Evolutionary conservation across 2,113 vertebrate genomes (phyloP).

Genomic region (Chaenocephalus aceratus): DNA sequence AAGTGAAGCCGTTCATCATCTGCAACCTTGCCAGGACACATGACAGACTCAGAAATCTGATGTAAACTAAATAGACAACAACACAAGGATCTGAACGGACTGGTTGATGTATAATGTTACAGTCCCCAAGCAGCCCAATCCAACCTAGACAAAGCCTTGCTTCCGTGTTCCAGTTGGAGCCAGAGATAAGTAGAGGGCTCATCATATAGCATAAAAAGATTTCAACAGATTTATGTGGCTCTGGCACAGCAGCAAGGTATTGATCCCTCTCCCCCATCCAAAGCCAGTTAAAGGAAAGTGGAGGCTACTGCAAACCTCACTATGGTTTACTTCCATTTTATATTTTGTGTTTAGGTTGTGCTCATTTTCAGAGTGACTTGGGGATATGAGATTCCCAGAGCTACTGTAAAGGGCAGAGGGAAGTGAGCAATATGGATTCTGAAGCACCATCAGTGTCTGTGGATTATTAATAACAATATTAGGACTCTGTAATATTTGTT

Average conservation of each 20-base stretch:
- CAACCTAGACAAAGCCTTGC: slow-evolving; percentile 17
- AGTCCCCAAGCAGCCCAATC: slow-evolving; percentile 26
- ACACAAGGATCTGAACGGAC: neutral
- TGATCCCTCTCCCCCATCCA: slow-evolving; percentile 38
- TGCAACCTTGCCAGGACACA: slow-evolving; percentile 52
- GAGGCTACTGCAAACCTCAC: slow-evolving; percentile 28
- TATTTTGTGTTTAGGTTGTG: neutral
- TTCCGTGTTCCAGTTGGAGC: slow-evolving; percentile 40
- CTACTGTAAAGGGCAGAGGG: neutral
- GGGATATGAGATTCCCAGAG: too few relatives aligned
- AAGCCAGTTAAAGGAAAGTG: slow-evolving; percentile 8
- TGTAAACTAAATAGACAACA: slow-evolving; percentile 35
- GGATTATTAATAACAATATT: neutral
- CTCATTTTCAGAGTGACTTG: slow-evolving; percentile 10
- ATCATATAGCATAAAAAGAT: slow-evolving; percentile 62
- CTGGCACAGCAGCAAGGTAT: slow-evolving; percentile 38
- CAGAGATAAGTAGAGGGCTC: slow-evolving; percentile 54
- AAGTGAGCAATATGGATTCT: neutral
- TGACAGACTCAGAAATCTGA: slow-evolving; percentile 47
- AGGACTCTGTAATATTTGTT: neutral
- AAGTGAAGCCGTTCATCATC: slow-evolving; percentile 57
- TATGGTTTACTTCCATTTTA: slow-evolving; percentile 6
- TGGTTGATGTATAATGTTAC: slow-evolving; percentile 19
- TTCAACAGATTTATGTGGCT: slow-evolving; percentile 61
- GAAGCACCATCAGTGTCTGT: neutral